Conservation (phyloP, 2,113 vertebrate genomes). For the Halichoeres trimaculatus region DNA sequence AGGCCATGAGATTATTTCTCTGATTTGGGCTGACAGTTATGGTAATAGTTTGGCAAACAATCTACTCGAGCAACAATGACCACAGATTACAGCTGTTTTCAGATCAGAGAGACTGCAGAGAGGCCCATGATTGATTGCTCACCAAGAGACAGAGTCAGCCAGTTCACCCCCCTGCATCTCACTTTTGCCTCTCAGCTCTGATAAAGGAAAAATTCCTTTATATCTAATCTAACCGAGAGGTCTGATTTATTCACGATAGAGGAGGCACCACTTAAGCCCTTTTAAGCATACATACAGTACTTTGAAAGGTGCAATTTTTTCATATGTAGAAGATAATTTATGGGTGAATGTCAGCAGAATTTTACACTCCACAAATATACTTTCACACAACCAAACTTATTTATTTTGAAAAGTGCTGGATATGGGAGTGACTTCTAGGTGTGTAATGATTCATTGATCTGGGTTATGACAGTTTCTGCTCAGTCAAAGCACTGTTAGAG, state of each 20-base stretch:
- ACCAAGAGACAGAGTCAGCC: constrained; percentile 86
- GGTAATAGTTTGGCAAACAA: constrained; percentile 99
- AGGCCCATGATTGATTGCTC: constrained; percentile 92
- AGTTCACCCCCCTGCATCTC: constrained; percentile 84
- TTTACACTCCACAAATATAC: not conserved
- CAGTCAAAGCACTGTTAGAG: no score
- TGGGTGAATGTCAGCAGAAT: not conserved
- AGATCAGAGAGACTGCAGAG: constrained; percentile 88
- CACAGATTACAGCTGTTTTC: constrained; percentile 98
- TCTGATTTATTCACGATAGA: constrained; percentile 46
- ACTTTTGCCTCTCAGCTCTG: constrained; percentile 84
- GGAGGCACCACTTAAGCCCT: constrained; percentile 10
- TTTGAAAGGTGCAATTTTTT: constrained; percentile 48
- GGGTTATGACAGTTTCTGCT: no score
- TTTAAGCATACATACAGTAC: constrained; percentile 8
- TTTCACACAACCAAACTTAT: not conserved
- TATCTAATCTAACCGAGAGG: constrained; percentile 67
- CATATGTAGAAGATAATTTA: not conserved
- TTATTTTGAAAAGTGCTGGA: not conserved
- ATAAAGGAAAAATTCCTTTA: constrained; percentile 77
- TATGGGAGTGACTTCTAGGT: no score
- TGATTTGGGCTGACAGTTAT: constrained; percentile 99
- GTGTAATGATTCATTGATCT: no score
- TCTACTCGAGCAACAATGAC: constrained; percentile 94
- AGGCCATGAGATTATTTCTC: constrained; percentile 97